These are phyloP conservation scores for Pseudococcus longispinus DNA, from an alignment of 2,888 invertebrate species.

Conservation along the genomic window DNA sequence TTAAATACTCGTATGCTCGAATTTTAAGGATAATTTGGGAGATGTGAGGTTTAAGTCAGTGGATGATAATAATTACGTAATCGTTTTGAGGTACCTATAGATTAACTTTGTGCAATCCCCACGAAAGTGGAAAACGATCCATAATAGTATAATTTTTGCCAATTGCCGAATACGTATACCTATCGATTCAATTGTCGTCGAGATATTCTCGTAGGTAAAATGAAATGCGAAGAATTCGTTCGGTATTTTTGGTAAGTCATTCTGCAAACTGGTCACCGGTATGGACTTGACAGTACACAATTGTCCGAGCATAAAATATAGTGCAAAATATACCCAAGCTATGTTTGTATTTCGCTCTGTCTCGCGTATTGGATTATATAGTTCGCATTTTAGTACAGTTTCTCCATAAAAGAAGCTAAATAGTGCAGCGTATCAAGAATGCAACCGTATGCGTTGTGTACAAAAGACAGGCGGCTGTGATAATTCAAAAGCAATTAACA, in stretches of 20 bases:
- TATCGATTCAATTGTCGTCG: not conserved
- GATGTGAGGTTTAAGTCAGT: too few species aligned
- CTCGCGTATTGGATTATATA: not conserved
- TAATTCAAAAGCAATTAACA: slow-evolving; percentile 56
- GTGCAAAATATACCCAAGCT: not conserved
- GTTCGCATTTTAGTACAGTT: slow-evolving; percentile 9
- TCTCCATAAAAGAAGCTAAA: slow-evolving; percentile 36
- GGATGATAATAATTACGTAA: too few species aligned
- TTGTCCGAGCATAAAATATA: not conserved
- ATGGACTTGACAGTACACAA: not conserved
- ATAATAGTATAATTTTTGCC: not conserved
- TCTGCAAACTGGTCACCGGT: not conserved
- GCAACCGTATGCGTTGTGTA: not conserved
- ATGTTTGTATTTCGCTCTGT: not conserved
- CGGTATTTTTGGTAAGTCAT: not conserved
- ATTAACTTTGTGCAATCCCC: too few species aligned
- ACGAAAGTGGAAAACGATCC: too few species aligned
- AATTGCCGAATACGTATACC: not conserved
- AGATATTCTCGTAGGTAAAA: not conserved
- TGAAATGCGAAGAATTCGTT: not conserved
- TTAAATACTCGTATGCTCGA: too few species aligned
- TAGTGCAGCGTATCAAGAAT: slow-evolving; percentile 5
- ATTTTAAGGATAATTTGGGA: too few species aligned
- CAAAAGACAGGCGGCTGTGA: slow-evolving; percentile 52
- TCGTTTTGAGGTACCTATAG: too few species aligned